These are phyloP conservation scores for Meliscaeva auricollis DNA, from an alignment of 2,888 invertebrate genomes.

Conservation along the genomic window DNA sequence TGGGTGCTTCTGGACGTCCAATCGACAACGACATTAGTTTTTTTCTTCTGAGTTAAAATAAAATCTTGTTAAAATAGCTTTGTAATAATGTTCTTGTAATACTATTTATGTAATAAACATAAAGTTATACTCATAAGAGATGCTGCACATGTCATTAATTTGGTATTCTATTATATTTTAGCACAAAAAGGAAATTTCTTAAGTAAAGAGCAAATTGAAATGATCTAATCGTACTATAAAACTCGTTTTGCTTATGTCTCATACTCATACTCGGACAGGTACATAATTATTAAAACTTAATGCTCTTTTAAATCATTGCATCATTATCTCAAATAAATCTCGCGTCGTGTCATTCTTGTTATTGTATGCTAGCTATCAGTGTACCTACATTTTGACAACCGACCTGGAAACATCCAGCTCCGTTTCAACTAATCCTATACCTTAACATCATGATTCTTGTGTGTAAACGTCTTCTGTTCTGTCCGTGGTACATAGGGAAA, in stretches of 20 bases:
- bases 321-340: conserved; percentile 8
- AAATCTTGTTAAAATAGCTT: too few species aligned
- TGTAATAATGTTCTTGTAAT: too few species aligned
- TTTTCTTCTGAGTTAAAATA: too few species aligned
- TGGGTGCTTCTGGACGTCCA: too few species aligned
- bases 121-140: too few species aligned
- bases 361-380: neutral
- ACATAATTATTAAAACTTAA: neutral
- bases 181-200: neutral
- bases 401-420: conserved; percentile 7
- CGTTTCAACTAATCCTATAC: conserved; percentile 12
- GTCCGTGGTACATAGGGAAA: too few species aligned
- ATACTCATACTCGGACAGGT: neutral
- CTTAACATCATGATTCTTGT: neutral
- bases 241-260: neutral
- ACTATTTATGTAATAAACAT: too few species aligned
- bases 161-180: too few species aligned
- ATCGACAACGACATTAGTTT: too few species aligned
- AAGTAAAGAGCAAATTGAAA: neutral
- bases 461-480: conserved; percentile 18
- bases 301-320: conserved; percentile 23
- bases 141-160: too few species aligned
- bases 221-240: neutral
- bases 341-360: conserved; percentile 7
- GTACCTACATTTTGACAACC: neutral